phyloP scores from a whole-genome alignment of 2,888 invertebrate species.

The Meteorus colon region DNA sequence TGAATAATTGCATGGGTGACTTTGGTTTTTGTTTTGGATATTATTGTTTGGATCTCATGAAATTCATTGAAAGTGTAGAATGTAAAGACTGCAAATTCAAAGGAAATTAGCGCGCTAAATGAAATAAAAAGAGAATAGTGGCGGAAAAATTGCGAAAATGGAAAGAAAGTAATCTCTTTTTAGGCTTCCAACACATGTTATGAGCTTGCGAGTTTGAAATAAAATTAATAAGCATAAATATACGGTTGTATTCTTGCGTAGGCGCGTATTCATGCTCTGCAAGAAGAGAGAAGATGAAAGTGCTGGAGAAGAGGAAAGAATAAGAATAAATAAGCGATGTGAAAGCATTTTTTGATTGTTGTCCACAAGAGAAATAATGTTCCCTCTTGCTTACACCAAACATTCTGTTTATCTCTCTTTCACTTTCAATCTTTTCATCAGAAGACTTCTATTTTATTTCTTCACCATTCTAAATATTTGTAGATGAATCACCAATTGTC shows the following conservation, averaged over 20 bases:
- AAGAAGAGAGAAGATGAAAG: conserved; percentile 16
- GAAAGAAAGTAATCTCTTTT: conserved; percentile 37
- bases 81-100: not conserved
- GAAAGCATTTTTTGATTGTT: conserved; percentile 42
- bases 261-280: conserved; percentile 18
- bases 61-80: not conserved
- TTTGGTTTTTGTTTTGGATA: not conserved
- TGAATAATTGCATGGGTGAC: not conserved
- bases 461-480: not conserved
- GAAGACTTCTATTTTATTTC: not conserved
- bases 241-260: conserved; percentile 30
- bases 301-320: conserved; percentile 12
- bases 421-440: not conserved
- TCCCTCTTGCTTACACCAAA: not conserved
- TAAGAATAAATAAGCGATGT: not conserved
- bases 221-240: conserved; percentile 14
- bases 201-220: conserved; percentile 40
- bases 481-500: not conserved
- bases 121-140: not conserved
- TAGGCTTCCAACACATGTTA: conserved; percentile 52
- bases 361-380: not conserved
- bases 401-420: not conserved
- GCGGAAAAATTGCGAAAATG: not conserved
- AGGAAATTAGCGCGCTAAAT: not conserved
- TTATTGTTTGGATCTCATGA: not conserved